phyloP scores from a whole-genome alignment of 2,797 vertebrate genomes.

The Numenius phaeopus region DNA sequence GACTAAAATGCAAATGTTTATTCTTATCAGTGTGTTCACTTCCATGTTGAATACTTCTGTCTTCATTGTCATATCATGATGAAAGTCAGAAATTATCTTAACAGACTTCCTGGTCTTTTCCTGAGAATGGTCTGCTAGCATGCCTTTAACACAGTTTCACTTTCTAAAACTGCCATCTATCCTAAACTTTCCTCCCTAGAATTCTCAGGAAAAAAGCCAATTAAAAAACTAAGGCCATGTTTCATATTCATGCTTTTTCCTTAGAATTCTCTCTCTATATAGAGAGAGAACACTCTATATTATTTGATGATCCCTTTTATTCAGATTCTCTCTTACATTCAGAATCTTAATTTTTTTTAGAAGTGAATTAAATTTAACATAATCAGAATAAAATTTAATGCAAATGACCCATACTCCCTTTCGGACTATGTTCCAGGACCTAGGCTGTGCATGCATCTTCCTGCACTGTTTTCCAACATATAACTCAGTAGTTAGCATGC shows the following conservation, averaged over 20 bases:
- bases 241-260: not conserved
- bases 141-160: not conserved
- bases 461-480: not conserved
- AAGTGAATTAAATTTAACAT: not conserved
- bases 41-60: not conserved
- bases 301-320: not conserved
- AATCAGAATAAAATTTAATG: not conserved
- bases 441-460: not conserved
- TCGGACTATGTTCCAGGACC: not conserved
- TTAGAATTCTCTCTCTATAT: too few species aligned
- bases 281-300: too few species aligned
- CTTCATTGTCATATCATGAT: not conserved
- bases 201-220: not conserved
- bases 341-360: not conserved
- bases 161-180: not conserved
- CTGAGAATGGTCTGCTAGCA: not conserved
- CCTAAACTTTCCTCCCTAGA: not conserved
- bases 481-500: not conserved
- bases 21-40: not conserved
- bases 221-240: not conserved
- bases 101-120: not conserved
- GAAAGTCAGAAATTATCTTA: not conserved
- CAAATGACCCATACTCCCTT: not conserved
- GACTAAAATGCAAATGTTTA: not conserved
- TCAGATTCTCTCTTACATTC: not conserved